These are phyloP conservation scores for Sardinella longiceps DNA, from an alignment of 2,797 vertebrate species.

Conservation along the genomic window DNA sequence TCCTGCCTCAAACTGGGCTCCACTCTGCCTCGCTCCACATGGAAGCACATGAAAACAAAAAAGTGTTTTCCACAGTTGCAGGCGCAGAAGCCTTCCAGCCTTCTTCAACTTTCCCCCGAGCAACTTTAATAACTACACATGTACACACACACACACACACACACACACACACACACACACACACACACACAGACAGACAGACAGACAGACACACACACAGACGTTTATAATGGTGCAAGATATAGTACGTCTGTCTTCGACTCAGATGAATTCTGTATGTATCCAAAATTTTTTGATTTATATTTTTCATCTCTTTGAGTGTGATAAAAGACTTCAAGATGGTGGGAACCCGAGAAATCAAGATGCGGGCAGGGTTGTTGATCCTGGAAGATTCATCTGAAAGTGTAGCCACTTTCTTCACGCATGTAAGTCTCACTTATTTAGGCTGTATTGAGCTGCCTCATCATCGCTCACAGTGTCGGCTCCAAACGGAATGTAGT, in stretches of 20 bases:
- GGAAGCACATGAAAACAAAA: background rate
- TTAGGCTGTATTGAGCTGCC: conserved; percentile 47
- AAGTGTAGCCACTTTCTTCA: conserved; percentile 34
- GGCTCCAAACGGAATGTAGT: conserved; percentile 56
- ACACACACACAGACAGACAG: conserved; percentile 42
- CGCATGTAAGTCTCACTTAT: conserved; percentile 42
- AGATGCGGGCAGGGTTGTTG: conserved; percentile 44
- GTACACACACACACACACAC: conserved; percentile 39
- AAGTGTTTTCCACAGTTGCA: background rate
- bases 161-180: conserved; percentile 38
- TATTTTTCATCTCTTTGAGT: conserved; percentile 5
- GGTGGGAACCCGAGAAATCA: background rate
- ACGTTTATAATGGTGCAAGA: too few relatives aligned
- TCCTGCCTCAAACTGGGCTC: background rate
- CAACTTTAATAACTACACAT: background rate
- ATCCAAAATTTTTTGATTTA: conserved; percentile 14
- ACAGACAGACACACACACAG: conserved; percentile 21
- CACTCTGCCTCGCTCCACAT: background rate
- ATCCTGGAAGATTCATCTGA: conserved; percentile 53
- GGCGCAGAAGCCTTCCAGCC: background rate
- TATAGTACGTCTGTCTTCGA: background rate
- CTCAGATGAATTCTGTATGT: background rate
- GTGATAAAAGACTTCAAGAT: conserved; percentile 30
- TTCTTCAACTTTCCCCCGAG: background rate
- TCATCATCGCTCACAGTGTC: conserved; percentile 56